Percentiles rank a stretch among this genome's conserved stretches.
These are phyloP conservation scores for Coilia nasus DNA, from an alignment of 2,797 vertebrate species.

Conservation along the genomic window DNA sequence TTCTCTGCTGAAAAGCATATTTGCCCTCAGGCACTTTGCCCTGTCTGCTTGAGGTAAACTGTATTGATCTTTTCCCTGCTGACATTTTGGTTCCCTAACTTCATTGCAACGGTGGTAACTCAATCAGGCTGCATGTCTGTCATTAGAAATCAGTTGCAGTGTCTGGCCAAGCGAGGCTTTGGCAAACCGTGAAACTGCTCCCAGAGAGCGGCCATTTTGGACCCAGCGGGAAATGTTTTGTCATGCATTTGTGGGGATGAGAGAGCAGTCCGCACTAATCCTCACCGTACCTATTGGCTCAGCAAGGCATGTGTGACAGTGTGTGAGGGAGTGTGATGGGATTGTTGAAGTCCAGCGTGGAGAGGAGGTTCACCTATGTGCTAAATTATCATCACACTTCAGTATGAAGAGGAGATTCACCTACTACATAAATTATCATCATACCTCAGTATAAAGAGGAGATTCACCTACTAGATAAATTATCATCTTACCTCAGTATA, in stretches of 20 bases:
- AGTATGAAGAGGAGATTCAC: too few relatives aligned
- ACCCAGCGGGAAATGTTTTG: background rate
- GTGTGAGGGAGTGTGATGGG: too few relatives aligned
- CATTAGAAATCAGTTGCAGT: background rate
- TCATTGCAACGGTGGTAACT: constrained; percentile 28
- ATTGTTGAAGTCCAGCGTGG: too few relatives aligned
- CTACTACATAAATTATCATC: too few relatives aligned
- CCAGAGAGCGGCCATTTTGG: background rate
- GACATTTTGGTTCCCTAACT: constrained; percentile 32
- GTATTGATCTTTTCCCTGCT: constrained; percentile 39
- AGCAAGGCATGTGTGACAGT: too few relatives aligned
- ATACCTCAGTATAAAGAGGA: too few relatives aligned
- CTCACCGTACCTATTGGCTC: too few relatives aligned
- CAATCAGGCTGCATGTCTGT: constrained; percentile 31
- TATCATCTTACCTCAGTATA: too few relatives aligned
- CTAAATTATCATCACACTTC: too few relatives aligned
- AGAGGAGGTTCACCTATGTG: too few relatives aligned
- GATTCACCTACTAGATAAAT: too few relatives aligned
- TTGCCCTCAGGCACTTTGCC: background rate
- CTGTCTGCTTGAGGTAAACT: constrained; percentile 30
- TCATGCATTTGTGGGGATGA: background rate
- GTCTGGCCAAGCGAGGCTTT: background rate
- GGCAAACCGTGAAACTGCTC: background rate
- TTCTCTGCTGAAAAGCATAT: background rate
- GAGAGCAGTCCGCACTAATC: background rate